These are phyloP conservation scores for Pocillopora damicornis DNA, from an alignment of 64 coral and sea anemone genomes.

Conservation along the genomic window DNA sequence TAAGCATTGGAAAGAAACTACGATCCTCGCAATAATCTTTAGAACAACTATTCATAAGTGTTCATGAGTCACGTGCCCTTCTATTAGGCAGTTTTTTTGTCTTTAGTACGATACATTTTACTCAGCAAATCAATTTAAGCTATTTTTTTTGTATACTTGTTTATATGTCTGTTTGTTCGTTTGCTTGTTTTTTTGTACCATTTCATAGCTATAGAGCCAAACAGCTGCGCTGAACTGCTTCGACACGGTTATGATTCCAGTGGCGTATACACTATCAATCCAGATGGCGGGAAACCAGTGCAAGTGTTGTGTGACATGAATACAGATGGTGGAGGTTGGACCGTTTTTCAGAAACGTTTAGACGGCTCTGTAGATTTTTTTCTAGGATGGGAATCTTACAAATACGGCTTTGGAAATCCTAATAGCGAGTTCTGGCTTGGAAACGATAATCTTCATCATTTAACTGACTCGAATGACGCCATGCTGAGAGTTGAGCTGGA, in stretches of 20 bases:
- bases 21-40: too few relatives aligned
- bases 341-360: constrained; percentile 60
- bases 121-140: not conserved
- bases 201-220: not conserved
- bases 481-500: constrained; percentile 45
- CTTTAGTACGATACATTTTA: too few relatives aligned
- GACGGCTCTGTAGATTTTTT: constrained; percentile 31
- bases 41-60: too few relatives aligned
- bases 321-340: constrained; percentile 75
- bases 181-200: not conserved
- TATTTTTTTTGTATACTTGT: not conserved
- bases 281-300: constrained; percentile 29
- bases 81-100: too few relatives aligned
- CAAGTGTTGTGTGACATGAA: constrained; percentile 60
- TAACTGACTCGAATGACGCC: constrained; percentile 9
- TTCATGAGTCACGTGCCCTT: too few relatives aligned
- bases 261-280: constrained; percentile 57
- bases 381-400: constrained; percentile 44
- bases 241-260: not conserved
- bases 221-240: not conserved
- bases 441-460: constrained; percentile 63
- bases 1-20: too few relatives aligned
- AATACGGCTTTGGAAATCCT: constrained; percentile 63
- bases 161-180: not conserved
- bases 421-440: constrained; percentile 17